phyloP scores from a whole-genome alignment of 2,113 vertebrate species.

The Prunella fulvescens region DNA sequence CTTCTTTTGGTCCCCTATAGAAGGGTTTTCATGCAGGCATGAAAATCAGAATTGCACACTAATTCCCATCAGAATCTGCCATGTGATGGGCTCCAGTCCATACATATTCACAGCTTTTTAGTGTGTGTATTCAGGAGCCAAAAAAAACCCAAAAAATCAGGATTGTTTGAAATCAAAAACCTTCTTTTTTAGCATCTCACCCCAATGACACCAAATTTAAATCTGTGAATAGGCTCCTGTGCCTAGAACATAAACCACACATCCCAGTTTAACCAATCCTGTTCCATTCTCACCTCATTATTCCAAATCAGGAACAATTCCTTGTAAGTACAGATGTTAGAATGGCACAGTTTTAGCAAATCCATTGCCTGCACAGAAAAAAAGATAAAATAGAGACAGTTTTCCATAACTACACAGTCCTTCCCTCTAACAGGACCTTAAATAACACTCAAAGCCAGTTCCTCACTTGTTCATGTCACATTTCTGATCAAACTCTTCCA shows the following conservation, averaged over 20 bases:
- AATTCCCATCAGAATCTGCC: not conserved
- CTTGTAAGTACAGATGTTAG: constrained; percentile 68
- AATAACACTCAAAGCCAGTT: not conserved
- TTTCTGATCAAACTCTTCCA: not conserved
- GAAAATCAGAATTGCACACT: not conserved
- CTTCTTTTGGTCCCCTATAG: not conserved
- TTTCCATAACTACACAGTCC: not conserved
- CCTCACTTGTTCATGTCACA: not conserved
- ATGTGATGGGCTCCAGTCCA: not conserved
- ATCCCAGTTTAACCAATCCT: not conserved
- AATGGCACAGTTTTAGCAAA: constrained; percentile 67
- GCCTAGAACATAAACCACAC: not conserved
- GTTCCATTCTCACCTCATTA: constrained; percentile 50
- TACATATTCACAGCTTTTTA: not conserved
- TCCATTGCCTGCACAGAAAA: constrained; percentile 46
- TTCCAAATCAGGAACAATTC: constrained; percentile 77
- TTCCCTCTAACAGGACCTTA: not conserved
- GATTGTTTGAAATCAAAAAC: not conserved
- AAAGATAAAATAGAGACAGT: not conserved
- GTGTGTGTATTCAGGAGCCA: not conserved
- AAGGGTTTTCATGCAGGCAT: not conserved
- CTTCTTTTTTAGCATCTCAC: not conserved
- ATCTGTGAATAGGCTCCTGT: not conserved
- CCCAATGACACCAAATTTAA: not conserved
- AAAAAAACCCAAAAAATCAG: not conserved